Percentiles rank a stretch among this genome's conserved stretches.
Conservation (phyloP, 2,113 vertebrate genomes). For the Gymnocephalus cernua region DNA sequence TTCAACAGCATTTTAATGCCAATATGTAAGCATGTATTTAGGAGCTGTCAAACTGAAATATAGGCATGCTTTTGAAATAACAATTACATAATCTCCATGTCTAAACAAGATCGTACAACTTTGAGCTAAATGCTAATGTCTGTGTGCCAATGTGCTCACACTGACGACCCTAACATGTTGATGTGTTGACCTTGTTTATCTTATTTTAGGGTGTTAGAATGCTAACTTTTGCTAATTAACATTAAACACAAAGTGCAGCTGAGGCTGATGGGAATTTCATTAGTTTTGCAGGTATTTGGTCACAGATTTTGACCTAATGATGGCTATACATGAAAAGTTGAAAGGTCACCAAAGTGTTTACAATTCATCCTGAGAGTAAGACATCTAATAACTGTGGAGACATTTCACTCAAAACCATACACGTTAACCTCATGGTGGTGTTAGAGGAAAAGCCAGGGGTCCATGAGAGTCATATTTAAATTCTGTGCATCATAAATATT, state of each 20-base stretch:
- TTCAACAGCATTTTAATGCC: not conserved
- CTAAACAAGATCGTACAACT: not conserved
- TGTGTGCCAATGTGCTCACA: not conserved
- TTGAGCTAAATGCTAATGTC: conserved; percentile 2
- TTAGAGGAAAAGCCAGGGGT: not conserved
- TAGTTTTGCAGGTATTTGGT: not conserved
- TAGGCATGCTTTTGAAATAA: not conserved
- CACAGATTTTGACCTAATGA: not conserved
- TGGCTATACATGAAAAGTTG: not conserved
- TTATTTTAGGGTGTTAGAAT: not conserved
- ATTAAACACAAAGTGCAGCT: not conserved
- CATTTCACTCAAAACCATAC: not conserved
- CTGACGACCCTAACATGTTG: not conserved
- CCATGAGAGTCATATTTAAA: not conserved
- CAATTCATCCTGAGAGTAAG: not conserved
- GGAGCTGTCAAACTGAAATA: not conserved
- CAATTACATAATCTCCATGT: not conserved
- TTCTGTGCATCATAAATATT: not conserved
- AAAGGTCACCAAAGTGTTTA: not conserved
- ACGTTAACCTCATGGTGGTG: not conserved
- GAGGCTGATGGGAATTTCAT: not conserved
- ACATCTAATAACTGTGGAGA: not conserved
- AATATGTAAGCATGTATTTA: not conserved
- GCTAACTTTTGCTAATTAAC: not conserved
- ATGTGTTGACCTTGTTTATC: not conserved